A percentile compares a stretch with the other conserved stretches of the same genome.
Conservation (phyloP, 2,113 vertebrate species). For the Cryptomyrus ogoouensis region DNA sequence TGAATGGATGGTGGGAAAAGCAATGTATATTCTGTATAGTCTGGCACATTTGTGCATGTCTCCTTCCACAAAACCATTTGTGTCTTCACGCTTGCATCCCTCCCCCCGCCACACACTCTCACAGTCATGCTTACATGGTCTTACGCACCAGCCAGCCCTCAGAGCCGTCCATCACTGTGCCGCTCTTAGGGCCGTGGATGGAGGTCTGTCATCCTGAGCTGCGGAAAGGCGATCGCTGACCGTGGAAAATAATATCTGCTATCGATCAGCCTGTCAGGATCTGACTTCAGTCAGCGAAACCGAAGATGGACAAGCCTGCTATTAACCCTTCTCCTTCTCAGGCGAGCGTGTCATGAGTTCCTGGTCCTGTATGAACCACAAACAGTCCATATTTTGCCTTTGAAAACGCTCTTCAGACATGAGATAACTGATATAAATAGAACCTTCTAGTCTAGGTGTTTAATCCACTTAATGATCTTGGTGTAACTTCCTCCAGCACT, state of each 20-base stretch:
- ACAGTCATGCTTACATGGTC: not conserved
- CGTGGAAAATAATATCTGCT: slow-evolving; percentile 63
- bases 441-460: not conserved
- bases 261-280: slow-evolving; percentile 63
- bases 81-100: not conserved
- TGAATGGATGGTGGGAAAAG: not conserved
- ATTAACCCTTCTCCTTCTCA: slow-evolving; percentile 47
- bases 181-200: slow-evolving; percentile 9
- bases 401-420: not conserved
- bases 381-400: not conserved
- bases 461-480: not conserved
- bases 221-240: slow-evolving; percentile 68
- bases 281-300: slow-evolving; percentile 55
- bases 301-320: slow-evolving; percentile 45
- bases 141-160: not conserved
- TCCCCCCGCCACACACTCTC: not conserved
- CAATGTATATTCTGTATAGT: not conserved
- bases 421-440: not conserved
- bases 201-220: slow-evolving; percentile 34
- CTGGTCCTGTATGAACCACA: not conserved
- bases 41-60: not conserved
- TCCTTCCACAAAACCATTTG: not conserved
- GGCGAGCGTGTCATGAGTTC: not conserved
- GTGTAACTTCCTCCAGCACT: not conserved
- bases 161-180: slow-evolving; percentile 14